A percentile compares a stretch with the other conserved stretches of the same genome.
Evolutionary conservation across 2,113 vertebrate species (phyloP).

Genomic region (Numenius arquata): DNA sequence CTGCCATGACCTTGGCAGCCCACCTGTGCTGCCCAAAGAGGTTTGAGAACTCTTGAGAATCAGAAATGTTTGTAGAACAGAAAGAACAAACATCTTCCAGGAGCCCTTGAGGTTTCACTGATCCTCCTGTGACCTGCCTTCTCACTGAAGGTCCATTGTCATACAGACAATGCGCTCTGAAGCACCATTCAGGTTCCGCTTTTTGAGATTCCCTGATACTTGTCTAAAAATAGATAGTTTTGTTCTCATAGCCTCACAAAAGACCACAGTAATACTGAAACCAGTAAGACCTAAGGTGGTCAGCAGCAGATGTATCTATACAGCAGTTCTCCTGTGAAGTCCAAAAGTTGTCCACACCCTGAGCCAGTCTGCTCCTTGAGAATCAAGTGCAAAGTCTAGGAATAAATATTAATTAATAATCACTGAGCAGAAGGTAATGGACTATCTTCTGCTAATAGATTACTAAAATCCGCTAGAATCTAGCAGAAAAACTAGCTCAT

Average conservation of each 20-base stretch:
- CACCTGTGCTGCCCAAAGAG: not conserved
- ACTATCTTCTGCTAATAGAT: not conserved
- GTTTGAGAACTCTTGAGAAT: not conserved
- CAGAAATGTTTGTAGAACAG: not conserved
- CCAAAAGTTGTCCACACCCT: not conserved
- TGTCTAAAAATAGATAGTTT: not conserved
- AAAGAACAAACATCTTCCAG: not conserved
- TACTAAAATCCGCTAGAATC: not conserved
- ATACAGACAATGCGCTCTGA: not conserved
- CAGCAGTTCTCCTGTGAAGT: not conserved
- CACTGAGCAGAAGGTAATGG: not conserved
- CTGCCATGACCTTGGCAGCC: not conserved
- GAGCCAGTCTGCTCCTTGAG: not conserved
- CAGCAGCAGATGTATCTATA: not conserved
- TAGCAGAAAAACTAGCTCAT: not conserved
- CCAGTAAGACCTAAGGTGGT: not conserved
- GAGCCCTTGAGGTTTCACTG: not conserved
- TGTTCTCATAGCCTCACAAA: not conserved
- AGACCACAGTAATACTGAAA: not conserved
- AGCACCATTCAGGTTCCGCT: not conserved
- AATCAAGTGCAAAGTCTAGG: not conserved
- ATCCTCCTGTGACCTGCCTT: fast-evolving
- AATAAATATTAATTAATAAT: not conserved
- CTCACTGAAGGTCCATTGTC: not conserved
- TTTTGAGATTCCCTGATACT: not conserved